These are phyloP conservation scores for Smutsia gigantea DNA, from an alignment of 2,797 vertebrate species.

Conservation along the genomic window DNA sequence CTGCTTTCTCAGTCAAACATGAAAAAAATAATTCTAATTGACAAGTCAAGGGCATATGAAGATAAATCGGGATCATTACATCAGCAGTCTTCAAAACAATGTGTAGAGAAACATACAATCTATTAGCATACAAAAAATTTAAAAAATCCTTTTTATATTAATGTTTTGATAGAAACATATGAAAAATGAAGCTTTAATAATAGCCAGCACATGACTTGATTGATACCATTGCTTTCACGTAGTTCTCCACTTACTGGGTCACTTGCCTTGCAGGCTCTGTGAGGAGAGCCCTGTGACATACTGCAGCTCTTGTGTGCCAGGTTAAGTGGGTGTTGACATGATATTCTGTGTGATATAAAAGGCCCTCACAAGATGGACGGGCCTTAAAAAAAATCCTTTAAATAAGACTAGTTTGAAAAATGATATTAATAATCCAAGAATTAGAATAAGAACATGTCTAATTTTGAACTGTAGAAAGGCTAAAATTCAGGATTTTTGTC, in stretches of 20 bases:
- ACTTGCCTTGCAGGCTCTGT: background rate
- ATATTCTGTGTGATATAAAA: background rate
- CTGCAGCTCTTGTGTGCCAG: background rate
- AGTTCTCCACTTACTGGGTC: background rate
- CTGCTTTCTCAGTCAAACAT: background rate
- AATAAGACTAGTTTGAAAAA: background rate
- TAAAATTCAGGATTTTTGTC: background rate
- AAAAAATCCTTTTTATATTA: background rate
- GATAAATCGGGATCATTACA: background rate
- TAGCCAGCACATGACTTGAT: background rate
- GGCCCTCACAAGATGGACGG: background rate
- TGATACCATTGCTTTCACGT: background rate
- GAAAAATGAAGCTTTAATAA: background rate
- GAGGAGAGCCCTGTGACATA: background rate
- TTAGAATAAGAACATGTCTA: background rate
- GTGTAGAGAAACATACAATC: background rate
- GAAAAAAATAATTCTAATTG: background rate
- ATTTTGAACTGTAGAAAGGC: background rate
- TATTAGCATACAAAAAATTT: background rate
- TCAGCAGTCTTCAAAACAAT: background rate
- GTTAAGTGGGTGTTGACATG: background rate
- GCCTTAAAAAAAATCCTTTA: background rate
- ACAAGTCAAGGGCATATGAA: background rate
- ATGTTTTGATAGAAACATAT: background rate
- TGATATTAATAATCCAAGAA: background rate